Percentiles rank a stretch among this genome's conserved stretches.
phyloP scores from a whole-genome alignment of 2,797 vertebrate genomes.

The Pseudochaenichthys georgianus region DNA sequence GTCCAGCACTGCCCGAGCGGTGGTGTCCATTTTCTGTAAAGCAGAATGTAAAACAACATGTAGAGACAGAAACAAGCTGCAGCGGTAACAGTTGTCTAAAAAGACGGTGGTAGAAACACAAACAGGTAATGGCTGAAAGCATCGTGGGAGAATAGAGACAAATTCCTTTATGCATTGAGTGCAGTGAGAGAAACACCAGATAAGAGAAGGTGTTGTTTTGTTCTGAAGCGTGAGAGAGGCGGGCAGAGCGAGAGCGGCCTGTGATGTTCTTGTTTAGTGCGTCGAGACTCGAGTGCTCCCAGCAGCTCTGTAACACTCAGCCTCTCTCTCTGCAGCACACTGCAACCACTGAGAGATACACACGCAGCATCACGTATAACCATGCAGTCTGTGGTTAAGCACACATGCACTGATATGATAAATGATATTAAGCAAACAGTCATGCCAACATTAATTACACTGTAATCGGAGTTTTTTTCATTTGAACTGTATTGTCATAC shows the following conservation, averaged over 20 bases:
- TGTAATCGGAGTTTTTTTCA: too few relatives aligned
- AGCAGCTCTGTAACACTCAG: conserved; percentile 2
- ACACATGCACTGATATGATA: neutral
- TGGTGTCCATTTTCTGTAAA: conserved; percentile 93
- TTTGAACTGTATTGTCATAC: too few relatives aligned
- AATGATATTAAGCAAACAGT: too few relatives aligned
- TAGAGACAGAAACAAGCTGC: neutral
- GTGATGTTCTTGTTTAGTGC: conserved; percentile 3
- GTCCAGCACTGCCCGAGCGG: conserved; percentile 94
- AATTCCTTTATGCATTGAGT: neutral
- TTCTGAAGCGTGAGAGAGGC: neutral
- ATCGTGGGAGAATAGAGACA: neutral
- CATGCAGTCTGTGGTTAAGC: neutral
- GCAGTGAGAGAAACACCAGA: neutral
- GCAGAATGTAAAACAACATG: conserved; percentile 14
- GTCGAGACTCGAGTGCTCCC: conserved; percentile 4
- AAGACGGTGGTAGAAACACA: neutral
- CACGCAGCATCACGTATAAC: neutral
- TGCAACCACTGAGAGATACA: neutral
- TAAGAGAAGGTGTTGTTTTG: conserved; percentile 29
- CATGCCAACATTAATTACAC: too few relatives aligned
- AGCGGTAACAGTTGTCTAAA: conserved; percentile 10
- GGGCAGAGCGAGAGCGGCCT: conserved; percentile 5
- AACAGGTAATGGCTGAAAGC: neutral
- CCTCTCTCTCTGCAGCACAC: neutral